Percentiles rank a stretch among this genome's conserved stretches.
These are phyloP conservation scores for Orchesella cincta DNA, from an alignment of 1,140 invertebrate species.

Conservation along the genomic window DNA sequence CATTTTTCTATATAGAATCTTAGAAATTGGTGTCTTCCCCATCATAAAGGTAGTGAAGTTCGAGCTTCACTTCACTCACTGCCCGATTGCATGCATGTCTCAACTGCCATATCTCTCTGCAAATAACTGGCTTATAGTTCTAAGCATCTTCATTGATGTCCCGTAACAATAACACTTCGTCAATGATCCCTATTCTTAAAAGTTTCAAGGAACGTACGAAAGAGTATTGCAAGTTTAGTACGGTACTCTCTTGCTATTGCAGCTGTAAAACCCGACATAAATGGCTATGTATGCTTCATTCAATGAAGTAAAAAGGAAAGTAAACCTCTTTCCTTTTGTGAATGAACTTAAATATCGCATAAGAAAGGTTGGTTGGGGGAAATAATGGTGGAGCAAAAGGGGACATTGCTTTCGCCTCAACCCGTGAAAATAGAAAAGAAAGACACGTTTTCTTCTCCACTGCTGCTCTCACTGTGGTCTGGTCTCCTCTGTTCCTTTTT, in stretches of 20 bases:
- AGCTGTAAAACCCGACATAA: not conserved
- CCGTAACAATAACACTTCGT: constrained; percentile 11
- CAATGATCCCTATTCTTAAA: constrained; percentile 19
- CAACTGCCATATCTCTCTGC: too few species aligned
- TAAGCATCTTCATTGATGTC: constrained; percentile 1
- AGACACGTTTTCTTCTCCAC: constrained; percentile 23
- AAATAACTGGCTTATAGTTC: too few species aligned
- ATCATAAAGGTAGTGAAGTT: not conserved
- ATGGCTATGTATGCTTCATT: not conserved
- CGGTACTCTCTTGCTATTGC: not conserved
- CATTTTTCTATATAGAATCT: too few species aligned
- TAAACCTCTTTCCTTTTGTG: constrained; percentile 1
- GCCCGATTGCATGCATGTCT: too few species aligned
- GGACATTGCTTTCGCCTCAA: constrained; percentile 20
- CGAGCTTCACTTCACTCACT: too few species aligned
- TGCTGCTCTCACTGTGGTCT: too few species aligned
- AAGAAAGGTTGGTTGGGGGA: not conserved
- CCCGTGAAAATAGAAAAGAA: constrained; percentile 8
- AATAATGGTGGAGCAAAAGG: not conserved
- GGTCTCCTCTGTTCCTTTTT: too few species aligned
- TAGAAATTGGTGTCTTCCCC: too few species aligned
- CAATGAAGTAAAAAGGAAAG: not conserved
- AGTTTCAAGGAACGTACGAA: constrained; percentile 17
- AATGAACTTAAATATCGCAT: not conserved
- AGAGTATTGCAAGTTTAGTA: not conserved